A percentile compares a stretch with the other conserved stretches of the same genome.
Evolutionary conservation across 2,888 invertebrate genomes (phyloP).

Genomic region (Salticus scenicus): DNA sequence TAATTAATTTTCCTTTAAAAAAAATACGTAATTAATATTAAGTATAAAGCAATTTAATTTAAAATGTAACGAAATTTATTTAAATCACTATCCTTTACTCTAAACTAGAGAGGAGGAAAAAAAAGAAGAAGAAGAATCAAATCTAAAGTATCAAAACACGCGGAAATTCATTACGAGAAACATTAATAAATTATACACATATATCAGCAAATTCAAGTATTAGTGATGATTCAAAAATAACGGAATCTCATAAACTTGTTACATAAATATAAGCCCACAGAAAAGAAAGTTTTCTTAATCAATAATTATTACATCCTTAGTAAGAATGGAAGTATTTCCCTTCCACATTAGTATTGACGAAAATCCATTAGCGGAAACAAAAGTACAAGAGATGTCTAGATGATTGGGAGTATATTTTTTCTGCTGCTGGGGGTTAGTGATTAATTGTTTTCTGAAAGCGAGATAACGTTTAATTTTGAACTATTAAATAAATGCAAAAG

Average conservation of each 20-base stretch:
- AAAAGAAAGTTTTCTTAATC: neutral
- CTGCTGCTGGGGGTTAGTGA: neutral
- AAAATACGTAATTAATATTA: too few species aligned
- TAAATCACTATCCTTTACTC: too few species aligned
- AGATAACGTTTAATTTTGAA: constrained; percentile 5
- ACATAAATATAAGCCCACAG: neutral
- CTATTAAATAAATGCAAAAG: neutral
- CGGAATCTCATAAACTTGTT: neutral
- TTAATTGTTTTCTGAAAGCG: constrained; percentile 1
- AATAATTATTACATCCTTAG: neutral
- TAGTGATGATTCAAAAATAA: neutral
- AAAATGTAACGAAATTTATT: too few species aligned
- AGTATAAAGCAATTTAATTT: too few species aligned
- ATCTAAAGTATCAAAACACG: too few species aligned
- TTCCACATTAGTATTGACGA: neutral
- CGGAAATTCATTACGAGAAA: too few species aligned
- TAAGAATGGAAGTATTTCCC: neutral
- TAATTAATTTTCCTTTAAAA: too few species aligned
- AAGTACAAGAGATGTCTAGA: neutral
- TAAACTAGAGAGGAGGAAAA: too few species aligned
- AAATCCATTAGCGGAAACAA: constrained; percentile 1
- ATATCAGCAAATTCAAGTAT: neutral
- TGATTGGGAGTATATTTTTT: neutral
- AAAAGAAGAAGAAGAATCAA: too few species aligned
- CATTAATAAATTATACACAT: too few species aligned